phyloP scores from a whole-genome alignment of 2,888 invertebrate species.

The Eupithecia inturbata region DNA sequence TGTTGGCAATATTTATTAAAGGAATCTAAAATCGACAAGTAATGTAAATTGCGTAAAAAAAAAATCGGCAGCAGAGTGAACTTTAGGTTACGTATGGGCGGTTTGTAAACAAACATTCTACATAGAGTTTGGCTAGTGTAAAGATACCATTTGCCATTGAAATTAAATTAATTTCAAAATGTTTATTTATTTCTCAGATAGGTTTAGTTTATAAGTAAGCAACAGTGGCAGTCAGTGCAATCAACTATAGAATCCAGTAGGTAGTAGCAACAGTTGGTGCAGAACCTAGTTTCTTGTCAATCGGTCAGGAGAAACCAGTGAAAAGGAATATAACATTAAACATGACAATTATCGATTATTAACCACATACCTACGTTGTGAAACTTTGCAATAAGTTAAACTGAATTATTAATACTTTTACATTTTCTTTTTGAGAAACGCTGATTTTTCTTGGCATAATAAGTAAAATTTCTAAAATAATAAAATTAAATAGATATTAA shows the following conservation, averaged over 20 bases:
- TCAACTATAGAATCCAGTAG: conserved; percentile 1
- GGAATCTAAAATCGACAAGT: no score
- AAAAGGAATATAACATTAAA: conserved; percentile 63
- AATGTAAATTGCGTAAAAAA: no score
- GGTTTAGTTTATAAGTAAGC: background rate
- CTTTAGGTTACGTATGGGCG: no score
- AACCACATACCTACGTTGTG: conserved; percentile 55
- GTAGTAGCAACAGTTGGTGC: conserved; percentile 18
- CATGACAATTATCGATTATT: conserved; percentile 75
- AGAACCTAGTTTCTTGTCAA: conserved; percentile 59
- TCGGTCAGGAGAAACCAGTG: conserved; percentile 71
- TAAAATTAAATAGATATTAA: background rate
- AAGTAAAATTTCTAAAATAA: background rate
- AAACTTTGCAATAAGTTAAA: conserved; percentile 60
- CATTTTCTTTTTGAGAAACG: conserved; percentile 20
- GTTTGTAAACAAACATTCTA: no score
- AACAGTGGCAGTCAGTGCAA: background rate
- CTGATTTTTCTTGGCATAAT: background rate
- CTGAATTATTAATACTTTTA: conserved; percentile 50
- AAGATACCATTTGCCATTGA: background rate
- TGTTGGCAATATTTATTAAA: no score
- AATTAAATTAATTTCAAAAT: background rate
- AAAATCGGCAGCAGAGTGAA: no score
- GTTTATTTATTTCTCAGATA: background rate
- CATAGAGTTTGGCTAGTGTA: no score